phyloP scores from a whole-genome alignment of 53 echinoderm and acorn worm species.

The Apostichopus leukothele region DNA sequence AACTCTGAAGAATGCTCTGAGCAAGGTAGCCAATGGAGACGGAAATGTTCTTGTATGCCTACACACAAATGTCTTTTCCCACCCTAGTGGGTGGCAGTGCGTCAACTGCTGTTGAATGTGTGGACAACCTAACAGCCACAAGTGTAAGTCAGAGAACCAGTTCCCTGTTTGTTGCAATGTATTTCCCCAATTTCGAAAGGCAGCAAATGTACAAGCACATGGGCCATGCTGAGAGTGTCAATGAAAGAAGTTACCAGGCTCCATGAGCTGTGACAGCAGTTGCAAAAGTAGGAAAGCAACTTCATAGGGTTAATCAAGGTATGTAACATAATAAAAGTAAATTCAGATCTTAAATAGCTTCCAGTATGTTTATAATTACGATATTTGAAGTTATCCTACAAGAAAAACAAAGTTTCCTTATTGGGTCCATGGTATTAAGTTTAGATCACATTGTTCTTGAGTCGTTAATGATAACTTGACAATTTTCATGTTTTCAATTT shows the following conservation, averaged over 20 bases:
- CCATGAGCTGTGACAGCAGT: background rate
- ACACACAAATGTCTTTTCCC: constrained; percentile 29
- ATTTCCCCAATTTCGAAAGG: constrained; percentile 36
- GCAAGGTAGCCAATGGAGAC: too few species aligned
- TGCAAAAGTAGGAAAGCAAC: background rate
- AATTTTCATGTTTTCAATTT: too few species aligned
- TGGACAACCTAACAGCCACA: constrained; percentile 50
- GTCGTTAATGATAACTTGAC: too few species aligned
- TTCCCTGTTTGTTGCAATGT: constrained; percentile 54
- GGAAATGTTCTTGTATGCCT: constrained; percentile 49
- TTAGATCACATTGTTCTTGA: too few species aligned
- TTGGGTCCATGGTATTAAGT: too few species aligned
- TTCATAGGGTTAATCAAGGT: background rate
- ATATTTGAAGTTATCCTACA: too few species aligned
- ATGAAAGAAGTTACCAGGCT: constrained; percentile 55
- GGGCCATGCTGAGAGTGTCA: constrained; percentile 52
- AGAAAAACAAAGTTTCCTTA: too few species aligned
- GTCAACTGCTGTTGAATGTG: constrained; percentile 33
- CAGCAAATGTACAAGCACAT: constrained; percentile 60
- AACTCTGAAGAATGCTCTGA: too few species aligned
- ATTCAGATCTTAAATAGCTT: too few species aligned
- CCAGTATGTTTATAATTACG: too few species aligned
- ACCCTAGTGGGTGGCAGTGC: constrained; percentile 62
- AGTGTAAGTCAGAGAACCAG: constrained; percentile 58
- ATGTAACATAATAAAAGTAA: background rate